Evolutionary conservation across 2,888 invertebrate species (phyloP).

Genomic region (Nymphalis c-album): DNA sequence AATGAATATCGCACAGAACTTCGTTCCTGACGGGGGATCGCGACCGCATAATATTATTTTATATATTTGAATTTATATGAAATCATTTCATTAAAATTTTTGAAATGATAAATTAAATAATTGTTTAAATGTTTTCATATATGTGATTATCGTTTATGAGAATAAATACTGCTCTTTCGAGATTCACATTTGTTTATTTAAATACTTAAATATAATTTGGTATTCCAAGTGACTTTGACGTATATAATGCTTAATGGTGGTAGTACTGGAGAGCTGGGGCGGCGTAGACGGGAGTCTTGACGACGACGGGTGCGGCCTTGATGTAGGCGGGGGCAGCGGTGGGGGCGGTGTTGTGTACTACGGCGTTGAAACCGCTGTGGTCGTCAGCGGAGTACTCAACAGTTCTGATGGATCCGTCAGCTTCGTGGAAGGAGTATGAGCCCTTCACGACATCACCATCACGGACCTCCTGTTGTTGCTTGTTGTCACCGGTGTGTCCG

Average conservation of each 20-base stretch:
- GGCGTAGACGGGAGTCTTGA: conserved; percentile 58
- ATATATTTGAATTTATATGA: too few species aligned
- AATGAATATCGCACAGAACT: too few species aligned
- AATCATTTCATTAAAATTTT: too few species aligned
- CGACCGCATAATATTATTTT: too few species aligned
- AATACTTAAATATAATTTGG: too few species aligned
- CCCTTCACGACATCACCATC: conserved; percentile 77
- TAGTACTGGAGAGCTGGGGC: conserved; percentile 6
- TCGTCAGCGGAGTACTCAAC: conserved; percentile 76
- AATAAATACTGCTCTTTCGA: too few species aligned
- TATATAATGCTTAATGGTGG: not conserved
- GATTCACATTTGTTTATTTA: too few species aligned
- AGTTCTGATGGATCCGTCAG: conserved; percentile 75
- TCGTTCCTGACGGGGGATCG: too few species aligned
- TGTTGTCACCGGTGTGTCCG: conserved; percentile 76
- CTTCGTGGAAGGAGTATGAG: conserved; percentile 73
- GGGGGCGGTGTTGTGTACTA: conserved; percentile 63
- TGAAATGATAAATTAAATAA: too few species aligned
- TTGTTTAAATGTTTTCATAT: too few species aligned
- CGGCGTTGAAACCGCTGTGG: conserved; percentile 70
- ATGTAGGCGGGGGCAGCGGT: conserved; percentile 54
- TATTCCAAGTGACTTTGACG: too few species aligned
- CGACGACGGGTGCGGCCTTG: conserved; percentile 58
- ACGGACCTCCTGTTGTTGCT: conserved; percentile 71
- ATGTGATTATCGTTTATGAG: too few species aligned